A percentile compares a stretch with the other conserved stretches of the same genome.
phyloP scores from a whole-genome alignment of 1,140 invertebrate species.

The Drosophila sulfurigaster region DNA sequence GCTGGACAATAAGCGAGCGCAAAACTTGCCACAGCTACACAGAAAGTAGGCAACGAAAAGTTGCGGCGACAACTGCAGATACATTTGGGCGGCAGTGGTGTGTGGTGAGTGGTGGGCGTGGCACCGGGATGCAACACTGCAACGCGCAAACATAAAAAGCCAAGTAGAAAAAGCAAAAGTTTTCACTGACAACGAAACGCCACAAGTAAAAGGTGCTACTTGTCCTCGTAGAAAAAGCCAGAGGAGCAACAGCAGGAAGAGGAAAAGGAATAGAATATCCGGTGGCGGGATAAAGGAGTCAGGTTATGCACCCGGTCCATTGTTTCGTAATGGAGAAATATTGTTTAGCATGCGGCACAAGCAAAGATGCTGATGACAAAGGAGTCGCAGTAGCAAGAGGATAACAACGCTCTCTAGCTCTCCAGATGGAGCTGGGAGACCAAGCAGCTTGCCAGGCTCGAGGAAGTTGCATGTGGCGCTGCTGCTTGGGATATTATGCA shows the following conservation, averaged over 20 bases:
- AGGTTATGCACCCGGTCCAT: conserved; percentile 55
- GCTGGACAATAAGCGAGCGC: conserved; percentile 71
- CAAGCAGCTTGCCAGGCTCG: conserved; percentile 34
- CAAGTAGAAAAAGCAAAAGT: conserved; percentile 66
- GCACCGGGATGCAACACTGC: conserved; percentile 45
- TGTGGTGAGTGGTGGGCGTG: background rate
- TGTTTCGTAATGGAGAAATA: conserved; percentile 80
- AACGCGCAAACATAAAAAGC: conserved; percentile 72
- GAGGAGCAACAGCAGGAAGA: background rate
- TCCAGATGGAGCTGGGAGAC: background rate
- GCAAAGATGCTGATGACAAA: background rate
- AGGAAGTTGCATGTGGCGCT: conserved; percentile 24
- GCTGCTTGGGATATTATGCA: conserved; percentile 64
- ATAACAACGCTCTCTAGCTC: background rate
- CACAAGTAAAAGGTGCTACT: conserved; percentile 80
- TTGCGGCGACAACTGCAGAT: conserved; percentile 39
- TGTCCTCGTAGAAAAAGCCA: conserved; percentile 46
- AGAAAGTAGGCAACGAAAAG: conserved; percentile 49
- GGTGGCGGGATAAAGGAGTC: conserved; percentile 6
- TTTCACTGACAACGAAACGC: conserved; percentile 65
- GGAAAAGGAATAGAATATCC: conserved; percentile 16
- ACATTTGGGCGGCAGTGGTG: background rate
- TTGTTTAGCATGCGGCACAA: conserved; percentile 69
- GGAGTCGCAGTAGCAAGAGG: background rate
- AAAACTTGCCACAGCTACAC: conserved; percentile 54